phyloP scores from a whole-genome alignment of 23 tunicate species.

The Diplosoma virens region DNA sequence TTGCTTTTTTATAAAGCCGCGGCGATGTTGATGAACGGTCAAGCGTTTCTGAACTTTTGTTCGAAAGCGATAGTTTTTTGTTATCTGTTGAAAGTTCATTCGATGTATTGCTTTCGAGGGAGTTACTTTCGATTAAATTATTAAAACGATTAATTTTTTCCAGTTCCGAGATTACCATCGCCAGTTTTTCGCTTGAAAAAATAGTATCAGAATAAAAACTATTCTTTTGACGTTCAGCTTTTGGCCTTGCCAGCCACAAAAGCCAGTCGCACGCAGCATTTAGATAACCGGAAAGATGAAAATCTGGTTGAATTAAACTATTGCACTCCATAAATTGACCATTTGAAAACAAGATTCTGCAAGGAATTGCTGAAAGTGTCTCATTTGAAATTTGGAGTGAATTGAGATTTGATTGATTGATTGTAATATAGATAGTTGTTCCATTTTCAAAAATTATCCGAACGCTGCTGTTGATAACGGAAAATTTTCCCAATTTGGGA shows the following conservation, averaged over 20 bases:
- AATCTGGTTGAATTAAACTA: not conserved
- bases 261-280: slow-evolving; percentile 67
- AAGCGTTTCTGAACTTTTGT: not conserved
- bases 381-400: not conserved
- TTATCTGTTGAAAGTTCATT: too few species aligned
- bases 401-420: not conserved
- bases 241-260: slow-evolving; percentile 43
- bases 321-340: slow-evolving; percentile 27
- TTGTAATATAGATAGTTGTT: slow-evolving; percentile 36
- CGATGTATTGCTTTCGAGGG: not conserved
- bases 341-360: slow-evolving; percentile 41
- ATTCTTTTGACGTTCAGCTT: not conserved
- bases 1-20: too few species aligned
- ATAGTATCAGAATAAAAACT: slow-evolving; percentile 59
- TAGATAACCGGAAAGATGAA: slow-evolving; percentile 16
- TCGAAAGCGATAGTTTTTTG: not conserved
- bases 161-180: slow-evolving; percentile 45
- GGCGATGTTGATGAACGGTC: not conserved
- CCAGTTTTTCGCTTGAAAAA: slow-evolving; percentile 31
- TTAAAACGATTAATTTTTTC: slow-evolving; percentile 58
- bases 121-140: slow-evolving; percentile 1
- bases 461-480: slow-evolving; percentile 50
- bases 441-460: slow-evolving; percentile 62
- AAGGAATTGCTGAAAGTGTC: not conserved
- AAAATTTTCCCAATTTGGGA: slow-evolving; percentile 45